phyloP scores from a whole-genome alignment of 2,888 invertebrate species.

The Thymelicus sylvestris region DNA sequence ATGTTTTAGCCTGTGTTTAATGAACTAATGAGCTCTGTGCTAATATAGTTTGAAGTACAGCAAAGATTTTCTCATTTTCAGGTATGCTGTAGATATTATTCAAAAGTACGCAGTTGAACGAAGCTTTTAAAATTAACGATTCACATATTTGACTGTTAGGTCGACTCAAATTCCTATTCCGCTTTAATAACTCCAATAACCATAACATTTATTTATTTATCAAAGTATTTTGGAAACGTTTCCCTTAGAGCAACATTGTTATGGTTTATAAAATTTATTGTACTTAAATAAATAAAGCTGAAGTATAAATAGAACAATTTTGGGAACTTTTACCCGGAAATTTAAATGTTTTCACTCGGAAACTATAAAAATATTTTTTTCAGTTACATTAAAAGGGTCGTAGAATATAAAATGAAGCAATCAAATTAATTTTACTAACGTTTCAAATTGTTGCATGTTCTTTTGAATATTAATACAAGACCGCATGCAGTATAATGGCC shows the following conservation, averaged over 20 bases:
- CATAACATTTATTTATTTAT: not conserved
- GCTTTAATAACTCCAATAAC: not conserved
- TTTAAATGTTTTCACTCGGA: too few relatives aligned
- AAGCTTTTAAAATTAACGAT: not conserved
- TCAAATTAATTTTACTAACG: slow-evolving; percentile 39
- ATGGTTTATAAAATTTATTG: slow-evolving; percentile 15
- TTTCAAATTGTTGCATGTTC: slow-evolving; percentile 21
- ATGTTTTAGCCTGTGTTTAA: too few relatives aligned
- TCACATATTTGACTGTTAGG: not conserved
- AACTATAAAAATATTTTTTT: not conserved
- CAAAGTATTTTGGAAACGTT: slow-evolving; percentile 1
- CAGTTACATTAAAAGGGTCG: not conserved
- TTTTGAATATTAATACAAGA: slow-evolving; percentile 19
- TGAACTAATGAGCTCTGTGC: too few relatives aligned
- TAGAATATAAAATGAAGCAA: slow-evolving; percentile 42
- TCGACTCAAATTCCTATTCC: not conserved
- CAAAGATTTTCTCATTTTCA: too few relatives aligned
- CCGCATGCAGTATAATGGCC: slow-evolving; percentile 5
- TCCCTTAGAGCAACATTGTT: not conserved
- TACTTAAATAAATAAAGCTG: not conserved
- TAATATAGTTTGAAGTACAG: too few relatives aligned
- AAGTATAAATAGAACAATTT: slow-evolving; percentile 1
- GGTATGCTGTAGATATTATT: not conserved
- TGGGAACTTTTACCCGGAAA: not conserved
- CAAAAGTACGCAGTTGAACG: not conserved